Conservation (phyloP, 2,888 invertebrate genomes). For the Notodonta dromedarius region DNA sequence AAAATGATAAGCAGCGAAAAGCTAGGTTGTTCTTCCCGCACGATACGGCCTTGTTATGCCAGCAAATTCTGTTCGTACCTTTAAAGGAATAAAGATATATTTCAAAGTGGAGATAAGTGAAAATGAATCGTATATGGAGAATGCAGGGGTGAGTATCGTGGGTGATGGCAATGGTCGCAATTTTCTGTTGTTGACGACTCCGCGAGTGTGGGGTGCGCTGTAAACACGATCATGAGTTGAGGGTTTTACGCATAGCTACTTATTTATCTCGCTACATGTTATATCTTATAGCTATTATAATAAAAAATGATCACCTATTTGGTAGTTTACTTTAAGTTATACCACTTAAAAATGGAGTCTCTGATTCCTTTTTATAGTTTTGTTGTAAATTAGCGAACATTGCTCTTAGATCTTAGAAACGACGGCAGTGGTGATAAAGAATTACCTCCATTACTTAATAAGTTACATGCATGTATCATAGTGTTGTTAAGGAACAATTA, state of each 20-base stretch:
- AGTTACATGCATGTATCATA: too few species aligned
- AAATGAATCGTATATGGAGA: slow-evolving; percentile 72
- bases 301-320: too few species aligned
- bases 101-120: slow-evolving; percentile 71
- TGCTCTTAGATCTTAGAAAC: too few species aligned
- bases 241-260: slow-evolving; percentile 17
- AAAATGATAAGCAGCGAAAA: neutral
- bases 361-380: too few species aligned
- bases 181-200: slow-evolving; percentile 67
- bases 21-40: slow-evolving; percentile 34
- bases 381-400: too few species aligned
- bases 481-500: too few species aligned
- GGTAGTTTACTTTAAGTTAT: too few species aligned
- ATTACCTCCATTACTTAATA: too few species aligned
- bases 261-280: neutral
- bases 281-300: too few species aligned
- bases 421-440: too few species aligned
- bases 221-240: slow-evolving; percentile 54
- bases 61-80: slow-evolving; percentile 77
- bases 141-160: slow-evolving; percentile 63
- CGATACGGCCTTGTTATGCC: slow-evolving; percentile 68
- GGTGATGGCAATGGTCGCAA: slow-evolving; percentile 34
- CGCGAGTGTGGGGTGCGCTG: slow-evolving; percentile 40
- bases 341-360: too few species aligned
- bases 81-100: slow-evolving; percentile 83